phyloP scores from a whole-genome alignment of 1,140 invertebrate species.

The Phymastichus coffea region DNA sequence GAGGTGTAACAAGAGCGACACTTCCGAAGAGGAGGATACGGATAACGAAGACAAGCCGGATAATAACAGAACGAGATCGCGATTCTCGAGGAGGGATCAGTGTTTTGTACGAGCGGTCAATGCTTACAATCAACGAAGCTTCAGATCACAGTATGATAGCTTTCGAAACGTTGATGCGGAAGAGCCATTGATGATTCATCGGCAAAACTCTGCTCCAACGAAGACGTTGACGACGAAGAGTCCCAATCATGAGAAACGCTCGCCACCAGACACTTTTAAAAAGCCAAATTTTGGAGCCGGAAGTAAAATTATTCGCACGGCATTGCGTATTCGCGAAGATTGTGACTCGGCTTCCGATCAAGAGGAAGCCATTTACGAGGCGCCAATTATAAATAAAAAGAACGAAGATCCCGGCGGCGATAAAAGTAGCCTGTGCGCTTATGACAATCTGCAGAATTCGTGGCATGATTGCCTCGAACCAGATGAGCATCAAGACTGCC shows the following conservation, averaged over 20 bases:
- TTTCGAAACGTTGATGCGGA: conserved; percentile 32
- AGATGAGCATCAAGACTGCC: conserved; percentile 49
- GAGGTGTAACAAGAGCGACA: conserved; percentile 53
- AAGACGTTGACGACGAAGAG: not conserved
- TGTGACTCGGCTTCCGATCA: conserved; percentile 27
- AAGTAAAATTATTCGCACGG: conserved; percentile 45
- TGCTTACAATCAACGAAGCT: conserved; percentile 39
- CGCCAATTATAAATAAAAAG: conserved; percentile 16
- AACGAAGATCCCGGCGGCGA: conserved; percentile 3
- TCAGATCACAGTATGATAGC: conserved; percentile 46
- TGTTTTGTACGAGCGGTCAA: conserved; percentile 42
- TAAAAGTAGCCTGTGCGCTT: conserved; percentile 46
- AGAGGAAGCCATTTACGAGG: conserved; percentile 17
- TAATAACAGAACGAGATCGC: conserved; percentile 13
- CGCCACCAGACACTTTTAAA: conserved; percentile 46
- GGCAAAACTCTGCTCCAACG: not conserved
- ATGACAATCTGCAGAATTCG: conserved; percentile 55
- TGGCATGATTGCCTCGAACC: conserved; percentile 49
- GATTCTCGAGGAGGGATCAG: conserved; percentile 34
- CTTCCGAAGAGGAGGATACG: conserved; percentile 55
- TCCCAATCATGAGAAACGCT: conserved; percentile 38
- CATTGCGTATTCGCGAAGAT: conserved; percentile 42
- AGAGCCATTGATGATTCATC: conserved; percentile 11
- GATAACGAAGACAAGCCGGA: conserved; percentile 38
- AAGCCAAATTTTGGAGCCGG: conserved; percentile 47